A percentile compares a stretch with the other conserved stretches of the same genome.
Evolutionary conservation across 2,113 vertebrate species (phyloP).

Genomic region (Pseudorhombus dupliciocellatus): DNA sequence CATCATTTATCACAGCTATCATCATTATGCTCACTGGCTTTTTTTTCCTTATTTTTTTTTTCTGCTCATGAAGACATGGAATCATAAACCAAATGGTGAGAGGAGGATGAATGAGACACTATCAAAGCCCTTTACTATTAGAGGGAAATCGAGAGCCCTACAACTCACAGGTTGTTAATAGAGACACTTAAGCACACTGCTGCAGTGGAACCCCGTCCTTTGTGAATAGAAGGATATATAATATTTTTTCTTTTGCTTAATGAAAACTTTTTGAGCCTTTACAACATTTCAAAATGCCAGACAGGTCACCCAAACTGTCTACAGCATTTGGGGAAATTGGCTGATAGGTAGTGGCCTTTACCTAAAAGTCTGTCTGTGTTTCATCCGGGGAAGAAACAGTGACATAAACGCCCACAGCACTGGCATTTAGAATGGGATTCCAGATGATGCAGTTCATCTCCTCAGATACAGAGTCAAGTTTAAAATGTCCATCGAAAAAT

Average conservation of each 20-base stretch:
- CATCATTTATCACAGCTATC: neutral
- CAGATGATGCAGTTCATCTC: slow-evolving; percentile 26
- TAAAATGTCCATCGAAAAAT: neutral
- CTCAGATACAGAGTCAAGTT: neutral
- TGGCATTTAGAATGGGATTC: slow-evolving; percentile 61
- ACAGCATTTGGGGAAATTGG: slow-evolving; percentile 21
- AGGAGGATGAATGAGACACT: neutral
- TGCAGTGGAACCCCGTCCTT: neutral
- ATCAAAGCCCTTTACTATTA: slow-evolving; percentile 4
- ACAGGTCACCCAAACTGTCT: slow-evolving; percentile 20
- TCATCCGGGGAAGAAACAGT: slow-evolving; percentile 12
- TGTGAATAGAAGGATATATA: neutral
- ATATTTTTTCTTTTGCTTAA: neutral
- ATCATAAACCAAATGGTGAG: too few species aligned
- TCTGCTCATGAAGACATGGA: neutral
- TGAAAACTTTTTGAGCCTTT: slow-evolving; percentile 25
- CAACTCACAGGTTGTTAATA: neutral
- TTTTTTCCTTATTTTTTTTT: slow-evolving; percentile 4
- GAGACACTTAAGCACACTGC: neutral
- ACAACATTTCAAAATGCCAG: slow-evolving; percentile 29
- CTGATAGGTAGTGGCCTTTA: slow-evolving; percentile 58
- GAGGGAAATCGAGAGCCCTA: slow-evolving; percentile 3
- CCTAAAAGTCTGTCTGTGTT: slow-evolving; percentile 38
- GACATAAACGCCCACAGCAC: slow-evolving; percentile 15
- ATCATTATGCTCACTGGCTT: neutral